Base-by-base conservation (phyloP, 2,113 vertebrate species). In the Danionella cerebrum region DNA sequence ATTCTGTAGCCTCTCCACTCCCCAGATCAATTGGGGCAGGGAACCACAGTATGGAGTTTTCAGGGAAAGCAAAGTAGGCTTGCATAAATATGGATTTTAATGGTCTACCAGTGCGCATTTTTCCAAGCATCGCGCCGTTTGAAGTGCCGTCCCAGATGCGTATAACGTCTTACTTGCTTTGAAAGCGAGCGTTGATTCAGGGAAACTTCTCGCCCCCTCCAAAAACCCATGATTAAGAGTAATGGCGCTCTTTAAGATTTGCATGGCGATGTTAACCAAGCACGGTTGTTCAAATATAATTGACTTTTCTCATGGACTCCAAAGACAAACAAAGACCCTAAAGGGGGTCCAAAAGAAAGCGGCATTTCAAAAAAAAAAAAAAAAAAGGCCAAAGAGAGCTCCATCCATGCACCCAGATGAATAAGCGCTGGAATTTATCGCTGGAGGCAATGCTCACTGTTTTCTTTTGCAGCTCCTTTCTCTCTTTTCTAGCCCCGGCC, bases 1-100 rank as follows among this genome's bases (percentile, higher is more conserved):
- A n/a, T 24, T 62, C 29, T 27, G 21, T 39, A 4, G 44, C 16
- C 31, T 83, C 76, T 82, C 77, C 66, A 78, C n/a, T n/a, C n/a
- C 74, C 51, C 63, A 84, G 82, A 87, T 89, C 85, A 89, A 88
- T 86, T 86, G 74, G 87, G 75, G 71, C 82, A 81, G 79, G 78
- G 76, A 82, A 83, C 71, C 75, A 82, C 80, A 78, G 75, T 75
- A 78, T 67, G 76, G 76, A 83, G 78, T 65, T 79, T 64, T 70
- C 75, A 84, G 62, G 72, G 78, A 85, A 82, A 57, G 74, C 79
- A 86, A 88, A 87, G 78, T 84, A 76, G 78, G 16, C 66, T 78
- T 76, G 81, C 82, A 88, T 89, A 83, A 87, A 88, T 85, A 84
- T 82, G 80, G 83, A 86, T 87, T 84, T 85, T 85, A 85, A 86